Evolutionary conservation across 2,797 vertebrate genomes (phyloP), one percentile per base, ranked within the genome.

Genomic region (Crocidura indochinensis): DNA sequence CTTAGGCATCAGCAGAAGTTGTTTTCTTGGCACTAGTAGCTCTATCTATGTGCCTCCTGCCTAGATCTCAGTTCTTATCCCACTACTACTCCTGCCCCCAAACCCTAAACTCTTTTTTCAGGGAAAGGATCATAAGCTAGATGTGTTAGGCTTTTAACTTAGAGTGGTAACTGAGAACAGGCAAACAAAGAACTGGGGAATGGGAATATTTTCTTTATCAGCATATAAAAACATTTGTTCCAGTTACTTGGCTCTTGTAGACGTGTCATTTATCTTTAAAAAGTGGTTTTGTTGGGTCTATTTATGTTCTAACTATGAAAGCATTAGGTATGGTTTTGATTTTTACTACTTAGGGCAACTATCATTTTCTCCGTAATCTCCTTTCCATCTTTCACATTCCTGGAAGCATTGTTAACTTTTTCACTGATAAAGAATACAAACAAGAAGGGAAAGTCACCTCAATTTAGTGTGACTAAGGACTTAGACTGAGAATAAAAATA

Each of bases 271-370:
- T 19, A 62, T 67, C 12, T 38, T 91, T 75, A 53, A 29, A 71
- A 65, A 72, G 19, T 12, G 14, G 31, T 80, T 74, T 74, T 69
- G 27, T 27, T 84, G 82, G 51, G 24, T 60, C 77, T 67, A 14
- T 53, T 49, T 27, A 26, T 73, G 20, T 80, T 87, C 22, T 84
- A 88, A 84, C 62, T 67, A 7, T 60, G 47, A 60, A 84, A 73
- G 6, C 15, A 75, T 90, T 20, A 24, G 27, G 17, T 7, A 44
- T 86, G 64, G 19, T 47, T 67, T 60, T 80, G 56, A 60, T 49
- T 82, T 69, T 80, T 56, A 19, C 17, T 93, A 8, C 60, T 26
- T 72, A n/a, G 22, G 74, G 0, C 6, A 75, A 31, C 9, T 73
- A 47, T 8, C 19, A 31, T 26, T 74, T 49, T 29, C 64, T n/a